Conservation (phyloP, 1,140 invertebrate genomes). For the Aethina tumida region DNA sequence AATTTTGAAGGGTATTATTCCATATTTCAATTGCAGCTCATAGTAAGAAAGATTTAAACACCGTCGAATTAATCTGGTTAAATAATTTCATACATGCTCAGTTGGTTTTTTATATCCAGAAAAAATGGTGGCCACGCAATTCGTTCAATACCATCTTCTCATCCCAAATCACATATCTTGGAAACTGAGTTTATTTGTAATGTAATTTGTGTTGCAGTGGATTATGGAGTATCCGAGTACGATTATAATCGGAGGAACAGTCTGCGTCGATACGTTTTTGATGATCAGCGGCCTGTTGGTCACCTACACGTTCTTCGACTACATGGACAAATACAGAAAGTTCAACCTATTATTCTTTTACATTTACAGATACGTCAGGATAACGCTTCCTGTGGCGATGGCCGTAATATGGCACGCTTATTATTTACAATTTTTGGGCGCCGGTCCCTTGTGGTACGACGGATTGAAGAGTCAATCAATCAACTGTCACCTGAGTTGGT, state of each 20-base stretch:
- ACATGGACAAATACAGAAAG: conserved; percentile 22
- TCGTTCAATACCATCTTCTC: too few relatives aligned
- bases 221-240: conserved; percentile 17
- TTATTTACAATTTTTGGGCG: conserved; percentile 28
- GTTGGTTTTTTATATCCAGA: too few relatives aligned
- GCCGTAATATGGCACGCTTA: conserved; percentile 33
- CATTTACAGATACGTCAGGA: conserved; percentile 31
- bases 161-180: too few relatives aligned
- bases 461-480: conserved; percentile 14
- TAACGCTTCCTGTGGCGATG: conserved; percentile 35
- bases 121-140: too few relatives aligned
- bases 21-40: too few relatives aligned
- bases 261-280: conserved; percentile 37
- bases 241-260: conserved; percentile 20
- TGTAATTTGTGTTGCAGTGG: too few relatives aligned
- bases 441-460: conserved; percentile 34
- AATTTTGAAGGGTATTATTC: too few relatives aligned
- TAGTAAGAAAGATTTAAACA: too few relatives aligned
- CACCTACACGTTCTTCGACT: conserved; percentile 37
- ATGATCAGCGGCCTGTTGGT: conserved; percentile 41
- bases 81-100: too few relatives aligned
- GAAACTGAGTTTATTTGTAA: too few relatives aligned
- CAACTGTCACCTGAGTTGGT: conserved; percentile 35
- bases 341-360: conserved; percentile 31
- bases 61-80: too few relatives aligned